A percentile compares a stretch with the other conserved stretches of the same genome.
phyloP scores from a whole-genome alignment of 2,113 vertebrate genomes.

The Clinocottus analis region DNA sequence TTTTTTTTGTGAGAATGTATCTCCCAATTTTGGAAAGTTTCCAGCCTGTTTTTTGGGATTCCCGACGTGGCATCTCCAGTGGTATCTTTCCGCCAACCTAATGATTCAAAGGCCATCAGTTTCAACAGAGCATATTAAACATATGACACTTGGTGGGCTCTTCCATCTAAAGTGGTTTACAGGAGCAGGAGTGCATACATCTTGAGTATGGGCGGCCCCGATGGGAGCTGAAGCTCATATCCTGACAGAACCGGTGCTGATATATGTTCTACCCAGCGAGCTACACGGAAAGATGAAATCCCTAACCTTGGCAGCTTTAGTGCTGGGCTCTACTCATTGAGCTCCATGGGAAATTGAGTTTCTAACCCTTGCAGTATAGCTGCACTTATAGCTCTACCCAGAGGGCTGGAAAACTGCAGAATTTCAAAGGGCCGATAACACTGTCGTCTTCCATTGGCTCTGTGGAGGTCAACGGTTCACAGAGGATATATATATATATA shows the following conservation, averaged over 20 bases:
- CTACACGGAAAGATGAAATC: constrained; percentile 66
- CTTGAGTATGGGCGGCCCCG: constrained; percentile 52
- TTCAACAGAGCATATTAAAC: constrained; percentile 38
- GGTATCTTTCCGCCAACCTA: background rate
- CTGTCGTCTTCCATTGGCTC: constrained; percentile 19
- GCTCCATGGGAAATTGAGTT: constrained; percentile 76
- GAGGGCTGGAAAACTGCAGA: constrained; percentile 49
- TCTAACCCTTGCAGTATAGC: constrained; percentile 44
- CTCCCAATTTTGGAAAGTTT: background rate
- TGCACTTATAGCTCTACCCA: constrained; percentile 40
- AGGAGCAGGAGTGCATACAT: constrained; percentile 62
- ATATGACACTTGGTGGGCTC: constrained; percentile 29
- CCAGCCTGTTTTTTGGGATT: background rate
- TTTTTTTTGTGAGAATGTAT: background rate
- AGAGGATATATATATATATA: too few species aligned
- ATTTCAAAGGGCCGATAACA: constrained; percentile 45
- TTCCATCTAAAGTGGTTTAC: constrained; percentile 55
- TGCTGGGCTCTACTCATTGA: constrained; percentile 59
- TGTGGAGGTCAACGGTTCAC: background rate
- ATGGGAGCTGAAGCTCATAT: constrained; percentile 56
- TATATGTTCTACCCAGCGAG: constrained; percentile 49
- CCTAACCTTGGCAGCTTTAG: constrained; percentile 69
- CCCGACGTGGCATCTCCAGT: background rate
- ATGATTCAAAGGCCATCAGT: constrained; percentile 31
- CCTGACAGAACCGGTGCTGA: constrained; percentile 62